Percentiles rank a stretch among this genome's conserved stretches.
phyloP scores from a whole-genome alignment of 2,797 vertebrate species.

The Melanotaenia maccullochi region DNA sequence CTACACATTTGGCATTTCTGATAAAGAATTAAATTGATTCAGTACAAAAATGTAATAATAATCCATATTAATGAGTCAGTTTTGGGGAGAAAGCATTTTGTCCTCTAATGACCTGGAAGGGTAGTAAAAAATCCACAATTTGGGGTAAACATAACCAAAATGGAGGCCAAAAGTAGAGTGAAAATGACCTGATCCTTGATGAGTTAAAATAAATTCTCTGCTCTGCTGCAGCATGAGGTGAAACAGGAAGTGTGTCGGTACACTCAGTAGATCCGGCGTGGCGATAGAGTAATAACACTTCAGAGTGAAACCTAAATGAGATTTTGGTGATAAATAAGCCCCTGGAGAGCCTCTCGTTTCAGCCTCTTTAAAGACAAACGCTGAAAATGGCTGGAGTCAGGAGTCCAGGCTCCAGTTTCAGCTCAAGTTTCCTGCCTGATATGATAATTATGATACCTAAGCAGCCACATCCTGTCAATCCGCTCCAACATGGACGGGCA shows the following conservation, averaged over 20 bases:
- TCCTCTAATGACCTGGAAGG: too few relatives aligned
- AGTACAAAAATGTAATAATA: too few relatives aligned
- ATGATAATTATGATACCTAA: constrained; percentile 84
- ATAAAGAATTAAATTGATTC: too few relatives aligned
- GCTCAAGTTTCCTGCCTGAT: constrained; percentile 77
- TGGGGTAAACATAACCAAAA: too few relatives aligned
- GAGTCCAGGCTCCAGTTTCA: constrained; percentile 68
- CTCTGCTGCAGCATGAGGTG: constrained; percentile 22
- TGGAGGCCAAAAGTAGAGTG: constrained; percentile 29
- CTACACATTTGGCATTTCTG: too few relatives aligned
- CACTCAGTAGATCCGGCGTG: constrained; percentile 57
- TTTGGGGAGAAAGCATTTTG: too few relatives aligned
- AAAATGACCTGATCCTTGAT: too few relatives aligned
- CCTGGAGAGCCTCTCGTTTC: constrained; percentile 58
- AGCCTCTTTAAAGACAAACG: constrained; percentile 64
- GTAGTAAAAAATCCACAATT: too few relatives aligned
- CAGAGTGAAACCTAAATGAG: constrained; percentile 65
- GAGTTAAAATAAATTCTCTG: constrained; percentile 15
- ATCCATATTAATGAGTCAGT: too few relatives aligned
- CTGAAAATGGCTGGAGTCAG: constrained; percentile 72
- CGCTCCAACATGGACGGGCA: constrained; percentile 61
- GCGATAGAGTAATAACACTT: constrained; percentile 67
- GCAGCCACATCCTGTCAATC: constrained; percentile 73
- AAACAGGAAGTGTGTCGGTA: constrained; percentile 34
- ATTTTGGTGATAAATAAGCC: constrained; percentile 72